Evolutionary conservation across 1,140 invertebrate genomes (phyloP), one percentile per base, ranked within the genome.

Genomic region (Acromyrmex charruanus): DNA sequence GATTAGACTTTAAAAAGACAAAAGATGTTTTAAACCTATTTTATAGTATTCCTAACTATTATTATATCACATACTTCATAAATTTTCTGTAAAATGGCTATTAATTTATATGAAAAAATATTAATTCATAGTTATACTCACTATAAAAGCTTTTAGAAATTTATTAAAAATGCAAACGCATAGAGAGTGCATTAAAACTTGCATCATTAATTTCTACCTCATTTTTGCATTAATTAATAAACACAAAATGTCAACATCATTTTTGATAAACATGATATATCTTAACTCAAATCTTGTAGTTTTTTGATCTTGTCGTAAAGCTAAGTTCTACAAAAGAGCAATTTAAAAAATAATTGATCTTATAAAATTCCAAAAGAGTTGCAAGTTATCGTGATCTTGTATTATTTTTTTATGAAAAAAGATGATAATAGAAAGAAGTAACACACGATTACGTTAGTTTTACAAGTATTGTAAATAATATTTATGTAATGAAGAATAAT

Each of bases 141-240:
- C 6, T 79, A 10, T 28, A 65, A 49, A n/a, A 65, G 18, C 25
- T 49, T 77, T 44, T 18, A 31, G 5, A 31, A 75, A 79, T 65
- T 65, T 79, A 65, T 51, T 25, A 35, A 31, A 79, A 79, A 51
- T n/a, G 10, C 18, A 2, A 18, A 35, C 39, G 25, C 39, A 51
- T 65, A 51, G 3, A 63, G 1, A 25, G 12, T 35, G 61, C 44
- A 51, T 79, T 49, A 31, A 79, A 79, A 79, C 75, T 51, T 65
- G 59, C 63, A 25, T 65, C 59, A 51, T 58, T 16, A 63, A 77
- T 63, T 16, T 63, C 39, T 31, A 65, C 31, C 12, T 10, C 39
- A 79, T 65, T 44, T 31, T 79, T 63, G 3, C 14, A 51, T 79
- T 79, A 59, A 65, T 79, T 79, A 79, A 79, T 79, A 59, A 51